phyloP scores from a whole-genome alignment of 2,888 invertebrate species.

The Noctua janthina region DNA sequence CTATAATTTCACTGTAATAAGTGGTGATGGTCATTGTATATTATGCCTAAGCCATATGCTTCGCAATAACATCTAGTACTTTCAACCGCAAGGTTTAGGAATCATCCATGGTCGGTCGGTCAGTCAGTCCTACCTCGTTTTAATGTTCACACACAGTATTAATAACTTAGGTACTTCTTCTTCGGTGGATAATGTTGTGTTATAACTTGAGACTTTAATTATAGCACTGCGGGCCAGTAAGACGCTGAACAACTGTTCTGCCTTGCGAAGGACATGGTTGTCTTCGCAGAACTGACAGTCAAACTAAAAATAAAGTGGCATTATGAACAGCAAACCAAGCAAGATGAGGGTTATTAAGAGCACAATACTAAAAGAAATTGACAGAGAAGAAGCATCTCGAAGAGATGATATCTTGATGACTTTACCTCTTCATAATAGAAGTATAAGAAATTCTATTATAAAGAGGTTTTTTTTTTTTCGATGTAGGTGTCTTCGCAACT shows the following conservation, averaged over 20 bases:
- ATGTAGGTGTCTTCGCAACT: not conserved
- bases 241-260: not conserved
- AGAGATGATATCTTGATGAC: not conserved
- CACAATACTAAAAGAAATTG: not conserved
- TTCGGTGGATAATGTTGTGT: conserved; percentile 9
- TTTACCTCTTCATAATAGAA: no score
- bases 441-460: not conserved
- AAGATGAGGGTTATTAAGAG: not conserved
- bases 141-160: conserved; percentile 10
- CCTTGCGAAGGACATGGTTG: not conserved
- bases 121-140: not conserved
- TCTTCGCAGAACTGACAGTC: not conserved
- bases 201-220: conserved; percentile 1
- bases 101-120: conserved; percentile 4
- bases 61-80: not conserved
- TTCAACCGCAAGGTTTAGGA: conserved; percentile 40
- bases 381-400: not conserved
- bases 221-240: conserved; percentile 1
- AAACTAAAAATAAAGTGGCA: not conserved
- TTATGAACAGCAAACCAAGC: not conserved
- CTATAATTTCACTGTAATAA: conserved; percentile 17
- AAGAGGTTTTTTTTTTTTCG: not conserved
- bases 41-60: conserved; percentile 27
- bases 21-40: conserved; percentile 8
- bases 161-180: conserved; percentile 9